Evolutionary conservation across 2,797 vertebrate species (phyloP), one percentile per base, ranked within the genome.

Genomic region (Cetoscarus ocellatus): DNA sequence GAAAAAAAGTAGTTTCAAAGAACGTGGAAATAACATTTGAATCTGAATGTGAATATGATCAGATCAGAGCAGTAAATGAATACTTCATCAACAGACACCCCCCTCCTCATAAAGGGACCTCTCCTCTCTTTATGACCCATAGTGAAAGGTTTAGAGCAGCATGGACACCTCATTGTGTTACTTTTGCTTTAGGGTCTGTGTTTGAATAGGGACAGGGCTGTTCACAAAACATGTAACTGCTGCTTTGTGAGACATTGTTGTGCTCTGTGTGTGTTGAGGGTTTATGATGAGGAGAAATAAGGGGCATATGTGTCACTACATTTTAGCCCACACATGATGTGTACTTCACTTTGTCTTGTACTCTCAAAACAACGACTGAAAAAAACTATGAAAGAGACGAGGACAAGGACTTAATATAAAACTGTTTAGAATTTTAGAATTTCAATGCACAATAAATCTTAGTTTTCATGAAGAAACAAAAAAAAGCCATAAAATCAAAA

Each of bases 41-140:
- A 27, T 27, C 2, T 2, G 4, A 27, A 27, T 27, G 27, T 27
- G 27, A 27, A 27, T 2, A n/a, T 38, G 61, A 13, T 36, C 14
- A 14, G 6, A 44, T 67, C 47, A 61, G 1, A 19, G 40, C 19
- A 44, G 43, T 53, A 0, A 17, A 36, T 27, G 11, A 64, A 6
- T 38, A 18, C 51, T 52, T 55, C 35, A 77, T 70, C 55, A 48
- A 54, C 8, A 48, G 47, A 6, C 57, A 0, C 34, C 53, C 43
- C 68, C 49, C 38, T 57, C 55, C 18, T 52, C 61, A 51, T 0
- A 18, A 8, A 50, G 12, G 56, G 0, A 59, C 52, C 17, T 54
- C 47, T 57, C 15, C 14, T 61, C 10, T 45, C 53, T 75, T 77
- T 77, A 78, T 66, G 49, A 60, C 65, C 62, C 53, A 12, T 58